A percentile compares a stretch with the other conserved stretches of the same genome.
phyloP scores from a whole-genome alignment of 2,113 vertebrate species.

The Phyllostomus discolor region DNA sequence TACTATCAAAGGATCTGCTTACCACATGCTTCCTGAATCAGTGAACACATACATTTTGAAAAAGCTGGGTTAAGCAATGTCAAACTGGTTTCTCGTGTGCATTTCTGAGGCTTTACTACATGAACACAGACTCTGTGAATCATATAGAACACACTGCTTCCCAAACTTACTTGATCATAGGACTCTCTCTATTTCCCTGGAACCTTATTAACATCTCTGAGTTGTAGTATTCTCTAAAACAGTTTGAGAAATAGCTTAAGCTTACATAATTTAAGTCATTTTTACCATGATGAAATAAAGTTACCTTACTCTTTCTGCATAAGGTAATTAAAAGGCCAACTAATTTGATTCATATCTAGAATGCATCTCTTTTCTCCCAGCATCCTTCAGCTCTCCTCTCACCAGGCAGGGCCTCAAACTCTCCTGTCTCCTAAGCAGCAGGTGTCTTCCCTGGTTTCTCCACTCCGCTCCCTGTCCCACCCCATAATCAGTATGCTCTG shows the following conservation, averaged over 20 bases:
- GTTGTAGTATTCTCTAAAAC: constrained; percentile 15
- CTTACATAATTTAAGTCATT: background rate
- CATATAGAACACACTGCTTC: background rate
- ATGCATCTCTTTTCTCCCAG: background rate
- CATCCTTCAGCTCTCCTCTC: background rate
- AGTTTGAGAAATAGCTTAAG: constrained; percentile 31
- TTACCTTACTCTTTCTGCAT: constrained; percentile 7
- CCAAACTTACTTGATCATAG: constrained; percentile 2
- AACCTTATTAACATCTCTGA: background rate
- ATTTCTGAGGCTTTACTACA: background rate
- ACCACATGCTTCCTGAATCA: background rate
- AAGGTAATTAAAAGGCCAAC: constrained; percentile 17
- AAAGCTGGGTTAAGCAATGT: background rate
- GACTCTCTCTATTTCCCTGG: background rate
- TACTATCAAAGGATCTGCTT: background rate
- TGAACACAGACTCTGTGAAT: constrained; percentile 30
- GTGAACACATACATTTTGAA: background rate
- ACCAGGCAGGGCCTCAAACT: background rate
- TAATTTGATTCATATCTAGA: background rate
- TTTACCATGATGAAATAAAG: constrained; percentile 7
- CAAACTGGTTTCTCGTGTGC: background rate
- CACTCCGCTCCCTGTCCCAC: background rate
- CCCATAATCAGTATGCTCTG: background rate
- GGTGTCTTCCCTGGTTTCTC: background rate
- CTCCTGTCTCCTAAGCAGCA: background rate